Conservation (phyloP, 2,888 invertebrate species). For the Tiphia femorata region DNA sequence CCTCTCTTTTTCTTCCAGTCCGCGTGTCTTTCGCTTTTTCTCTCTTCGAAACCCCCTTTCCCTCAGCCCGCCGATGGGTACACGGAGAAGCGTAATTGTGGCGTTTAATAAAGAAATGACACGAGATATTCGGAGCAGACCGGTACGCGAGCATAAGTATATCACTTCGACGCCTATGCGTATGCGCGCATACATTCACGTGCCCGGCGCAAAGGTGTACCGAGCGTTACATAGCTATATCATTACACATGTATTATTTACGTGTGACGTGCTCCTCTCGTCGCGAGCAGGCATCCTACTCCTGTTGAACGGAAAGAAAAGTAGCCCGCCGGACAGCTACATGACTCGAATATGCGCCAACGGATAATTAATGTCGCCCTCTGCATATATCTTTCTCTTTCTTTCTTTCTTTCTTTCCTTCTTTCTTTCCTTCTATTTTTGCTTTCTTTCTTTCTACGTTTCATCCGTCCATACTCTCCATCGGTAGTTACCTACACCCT, state of each 20-base stretch:
- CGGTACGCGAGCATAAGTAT: conserved; percentile 37
- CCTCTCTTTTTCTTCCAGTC: too few species aligned
- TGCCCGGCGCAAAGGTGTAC: background rate
- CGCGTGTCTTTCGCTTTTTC: too few species aligned
- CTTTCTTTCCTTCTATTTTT: background rate
- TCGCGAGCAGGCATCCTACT: conserved; percentile 10
- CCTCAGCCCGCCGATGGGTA: too few species aligned
- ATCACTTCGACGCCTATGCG: conserved; percentile 16
- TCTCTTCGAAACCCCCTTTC: too few species aligned
- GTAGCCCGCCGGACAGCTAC: conserved; percentile 7
- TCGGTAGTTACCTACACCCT: too few species aligned
- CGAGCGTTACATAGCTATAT: background rate
- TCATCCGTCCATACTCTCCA: background rate
- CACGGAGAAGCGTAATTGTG: too few species aligned
- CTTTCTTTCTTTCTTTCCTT: background rate
- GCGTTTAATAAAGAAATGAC: conserved; percentile 61
- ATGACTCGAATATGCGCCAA: background rate
- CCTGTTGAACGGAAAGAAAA: background rate
- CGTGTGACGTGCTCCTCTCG: too few species aligned
- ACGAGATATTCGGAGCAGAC: conserved; percentile 56
- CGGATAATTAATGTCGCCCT: conserved; percentile 21
- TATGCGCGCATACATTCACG: conserved; percentile 1
- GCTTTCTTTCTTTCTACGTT: background rate
- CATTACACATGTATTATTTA: background rate
- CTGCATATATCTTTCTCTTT: background rate